Base-by-base conservation (phyloP, 2,797 vertebrate species). In the Florisuga fusca region DNA sequence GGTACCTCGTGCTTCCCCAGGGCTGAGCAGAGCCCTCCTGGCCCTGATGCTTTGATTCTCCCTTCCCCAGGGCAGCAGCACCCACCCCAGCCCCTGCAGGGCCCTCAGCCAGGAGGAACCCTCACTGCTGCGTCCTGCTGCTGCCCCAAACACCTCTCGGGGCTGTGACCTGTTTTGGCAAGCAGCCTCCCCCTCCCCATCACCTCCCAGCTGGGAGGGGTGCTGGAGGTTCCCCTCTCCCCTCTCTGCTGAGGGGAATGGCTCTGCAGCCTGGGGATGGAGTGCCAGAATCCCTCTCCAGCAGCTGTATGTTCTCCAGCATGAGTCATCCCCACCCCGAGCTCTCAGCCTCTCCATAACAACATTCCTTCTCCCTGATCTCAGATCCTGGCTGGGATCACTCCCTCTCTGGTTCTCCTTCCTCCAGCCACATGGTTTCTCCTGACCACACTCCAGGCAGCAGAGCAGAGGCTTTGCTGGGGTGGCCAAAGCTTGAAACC, bases 301-400 rank as follows among this genome's bases (percentile, higher is more conserved):
- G 78, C 94, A 95, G 93, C 94, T 96, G 95, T 84, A 77, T 86
- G 73, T 92, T 94, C 87, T 94, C 96, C 88, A 81, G 94, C 26
- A 5, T 95, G 94, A 96, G 76, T 95, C 95, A 95, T 93, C 77
- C 81, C 89, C 75, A 14, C 43, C 68, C 93, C 2, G 22, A 94
- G 95, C 88, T 62, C 29, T 50, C 85, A 89, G 95, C 93, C 91
- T 95, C 85, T 95, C 94, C 95, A 96, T 75, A 96, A 93, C 92
- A 93, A 84, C 95, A 97, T 97, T 97, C 96, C 90, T 96, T 87
- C 90, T 83, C 92, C 68, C 94, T 97, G 96, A 97, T 92, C 91
- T 95, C 89, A 97, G 89, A 87, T 71, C 88, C 95, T 96, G 96
- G 95, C 94, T 88, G 80, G 10, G 67, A 79, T 53, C 53, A 13